Evolutionary conservation across 2,797 vertebrate species (phyloP).

Genomic region (Sciurus carolinensis): DNA sequence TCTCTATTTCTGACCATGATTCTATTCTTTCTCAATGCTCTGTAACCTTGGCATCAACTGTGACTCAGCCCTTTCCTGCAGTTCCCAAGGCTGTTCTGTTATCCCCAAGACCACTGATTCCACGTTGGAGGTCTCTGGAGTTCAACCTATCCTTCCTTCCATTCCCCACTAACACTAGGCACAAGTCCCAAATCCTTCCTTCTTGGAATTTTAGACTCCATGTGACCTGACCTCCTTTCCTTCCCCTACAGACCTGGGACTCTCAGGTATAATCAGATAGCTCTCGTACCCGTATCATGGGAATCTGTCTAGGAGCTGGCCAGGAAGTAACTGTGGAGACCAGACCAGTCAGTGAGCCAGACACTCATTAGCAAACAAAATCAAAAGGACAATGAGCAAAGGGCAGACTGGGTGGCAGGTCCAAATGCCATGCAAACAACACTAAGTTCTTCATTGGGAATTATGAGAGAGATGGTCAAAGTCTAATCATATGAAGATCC

Average conservation of each 20-base stretch:
- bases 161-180: background rate
- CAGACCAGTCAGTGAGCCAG: background rate
- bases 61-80: background rate
- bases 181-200: background rate
- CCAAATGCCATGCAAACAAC: background rate
- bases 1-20: slow-evolving; percentile 40
- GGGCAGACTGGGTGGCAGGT: slow-evolving; percentile 18
- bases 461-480: background rate
- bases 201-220: background rate
- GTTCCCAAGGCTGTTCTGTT: background rate
- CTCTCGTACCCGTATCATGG: background rate
- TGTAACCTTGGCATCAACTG: background rate
- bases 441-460: background rate
- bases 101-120: background rate
- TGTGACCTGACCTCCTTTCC: slow-evolving; percentile 17
- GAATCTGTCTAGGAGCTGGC: background rate
- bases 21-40: background rate
- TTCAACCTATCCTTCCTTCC: background rate
- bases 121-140: background rate
- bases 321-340: background rate
- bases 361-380: slow-evolving; percentile 40
- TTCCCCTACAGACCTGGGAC: background rate
- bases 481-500: background rate
- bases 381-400: slow-evolving; percentile 43
- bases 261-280: background rate